Evolutionary conservation across 2,113 vertebrate species (phyloP), one percentile per base, ranked within the genome.

Genomic region (Varanus komodoensis): DNA sequence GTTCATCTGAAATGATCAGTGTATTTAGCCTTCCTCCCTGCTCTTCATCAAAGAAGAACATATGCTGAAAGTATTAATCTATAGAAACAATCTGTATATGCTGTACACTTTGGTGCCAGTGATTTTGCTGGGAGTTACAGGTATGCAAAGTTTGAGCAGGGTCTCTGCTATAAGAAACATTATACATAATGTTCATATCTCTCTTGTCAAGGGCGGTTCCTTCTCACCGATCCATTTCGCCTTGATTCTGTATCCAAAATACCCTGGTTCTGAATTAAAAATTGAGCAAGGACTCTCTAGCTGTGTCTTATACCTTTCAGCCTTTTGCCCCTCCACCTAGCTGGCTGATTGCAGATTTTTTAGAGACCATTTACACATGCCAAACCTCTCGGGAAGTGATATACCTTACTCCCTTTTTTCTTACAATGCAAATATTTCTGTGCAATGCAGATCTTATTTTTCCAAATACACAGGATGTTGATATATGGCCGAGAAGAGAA

Each of bases 341-440:
- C 93, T 87, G 92, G 87, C 54, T 12, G 1, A 0, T 93, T 95
- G 92, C 92, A 94, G 15, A 3, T 19, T 90, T 95, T 95, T 93
- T 89, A 92, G 68, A 93, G 91, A 93, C 94, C 84, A 90, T 90
- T 95, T 93, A 91, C 88, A 94, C 94, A 96, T 93, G 93, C 88
- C 92, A 95, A 78, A 88, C 93, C 94, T 91, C 84, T 88, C 92
- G 92, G 93, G 83, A 94, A 95, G 79, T 93, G 93, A 92, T 95
- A 94, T 93, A 94, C 80, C 93, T 96, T 94, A 95, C 93, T 94
- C 92, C 89, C 79, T 89, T 94, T 94, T 94, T 95, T 96, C 91
- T 96, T 95, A 84, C 92, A 95, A 92, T 86, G 86, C 89, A 95
- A 96, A 95, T 93, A 95, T 95, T 95, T 95, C 94, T 87, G 91